Percentiles rank a stretch among this genome's conserved stretches.
Conservation (phyloP, 92 coral and sea anemone species). For the Epizoanthus ramosus region DNA sequence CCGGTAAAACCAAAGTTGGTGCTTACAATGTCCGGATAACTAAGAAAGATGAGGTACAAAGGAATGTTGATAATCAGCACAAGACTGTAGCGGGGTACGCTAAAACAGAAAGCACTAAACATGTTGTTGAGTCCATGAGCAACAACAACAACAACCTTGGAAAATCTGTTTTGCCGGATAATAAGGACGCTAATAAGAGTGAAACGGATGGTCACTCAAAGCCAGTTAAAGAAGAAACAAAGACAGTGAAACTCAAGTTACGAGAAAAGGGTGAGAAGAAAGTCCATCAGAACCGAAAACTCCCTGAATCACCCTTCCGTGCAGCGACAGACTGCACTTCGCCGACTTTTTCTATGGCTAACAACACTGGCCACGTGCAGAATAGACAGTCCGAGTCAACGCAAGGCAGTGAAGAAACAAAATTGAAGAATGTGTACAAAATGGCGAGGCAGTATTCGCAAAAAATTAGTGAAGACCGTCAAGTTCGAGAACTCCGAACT, state of each 20-base stretch:
- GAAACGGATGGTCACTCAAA: background rate
- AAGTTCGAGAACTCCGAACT: slow-evolving; percentile 30
- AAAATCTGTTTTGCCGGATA: background rate
- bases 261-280: slow-evolving; percentile 27
- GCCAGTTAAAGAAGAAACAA: slow-evolving; percentile 20
- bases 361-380: background rate
- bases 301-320: slow-evolving; percentile 26
- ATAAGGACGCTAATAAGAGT: background rate
- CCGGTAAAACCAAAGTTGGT: background rate
- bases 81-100: background rate
- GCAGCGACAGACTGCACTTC: slow-evolving; percentile 2
- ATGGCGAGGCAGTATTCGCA: slow-evolving; percentile 80
- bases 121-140: background rate
- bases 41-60: background rate
- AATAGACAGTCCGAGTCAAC: slow-evolving; percentile 14
- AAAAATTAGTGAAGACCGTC: slow-evolving; percentile 55
- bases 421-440: slow-evolving; percentile 58
- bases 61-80: background rate
- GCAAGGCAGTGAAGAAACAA: slow-evolving; percentile 19
- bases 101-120: background rate
- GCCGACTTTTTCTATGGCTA: background rate
- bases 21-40: background rate
- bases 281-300: background rate
- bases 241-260: slow-evolving; percentile 22
- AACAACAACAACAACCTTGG: background rate